These are phyloP conservation scores for Odocoileus virginianus DNA, from an alignment of 2,113 vertebrate species.

Conservation along the genomic window DNA sequence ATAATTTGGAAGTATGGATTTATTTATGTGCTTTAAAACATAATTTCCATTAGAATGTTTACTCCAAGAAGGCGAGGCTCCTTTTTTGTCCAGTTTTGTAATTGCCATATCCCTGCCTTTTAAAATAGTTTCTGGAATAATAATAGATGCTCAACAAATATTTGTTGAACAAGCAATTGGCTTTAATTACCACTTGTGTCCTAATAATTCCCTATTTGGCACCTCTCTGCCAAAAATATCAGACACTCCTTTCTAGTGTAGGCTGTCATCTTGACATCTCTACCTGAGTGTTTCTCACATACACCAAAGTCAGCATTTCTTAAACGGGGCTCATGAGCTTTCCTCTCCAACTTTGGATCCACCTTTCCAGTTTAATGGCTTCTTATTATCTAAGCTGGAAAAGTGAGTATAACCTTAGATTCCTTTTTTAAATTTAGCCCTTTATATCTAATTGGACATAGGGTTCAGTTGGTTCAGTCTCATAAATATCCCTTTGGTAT, in stretches of 20 bases:
- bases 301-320: constrained; percentile 37
- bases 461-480: background rate
- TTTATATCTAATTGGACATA: background rate
- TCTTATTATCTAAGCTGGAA: background rate
- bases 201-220: background rate
- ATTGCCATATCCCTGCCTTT: background rate
- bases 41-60: background rate
- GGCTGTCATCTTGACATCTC: background rate
- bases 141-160: background rate
- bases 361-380: background rate
- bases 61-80: background rate
- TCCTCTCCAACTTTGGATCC: background rate
- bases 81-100: background rate
- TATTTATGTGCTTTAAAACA: background rate
- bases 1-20: background rate
- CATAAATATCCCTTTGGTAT: background rate
- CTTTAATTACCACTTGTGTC: background rate
- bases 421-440: background rate
- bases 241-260: background rate
- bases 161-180: background rate
- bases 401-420: background rate
- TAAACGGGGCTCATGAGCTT: background rate
- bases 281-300: background rate
- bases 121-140: constrained; percentile 17
- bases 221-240: background rate